These are phyloP conservation scores for Leptobrachium leishanense DNA, from an alignment of 2,113 vertebrate species.

Conservation along the genomic window DNA sequence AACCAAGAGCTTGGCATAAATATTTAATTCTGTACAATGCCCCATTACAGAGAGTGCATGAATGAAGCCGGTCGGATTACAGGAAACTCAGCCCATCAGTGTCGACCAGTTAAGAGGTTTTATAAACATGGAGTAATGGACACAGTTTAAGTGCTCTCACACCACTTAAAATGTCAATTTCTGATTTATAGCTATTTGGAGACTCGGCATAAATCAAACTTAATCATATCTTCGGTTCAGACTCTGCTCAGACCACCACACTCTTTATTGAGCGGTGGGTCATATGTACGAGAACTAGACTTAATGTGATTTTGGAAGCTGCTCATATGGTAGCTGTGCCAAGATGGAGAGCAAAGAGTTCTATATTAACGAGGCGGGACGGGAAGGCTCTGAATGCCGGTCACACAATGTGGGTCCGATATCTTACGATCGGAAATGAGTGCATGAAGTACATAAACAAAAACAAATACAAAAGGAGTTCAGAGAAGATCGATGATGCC, in stretches of 20 bases:
- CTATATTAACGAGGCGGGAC: too few species aligned
- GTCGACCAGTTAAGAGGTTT: conserved; percentile 35
- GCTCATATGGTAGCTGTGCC: neutral
- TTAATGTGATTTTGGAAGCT: neutral
- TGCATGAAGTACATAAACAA: too few species aligned
- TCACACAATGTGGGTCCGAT: too few species aligned
- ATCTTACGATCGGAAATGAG: too few species aligned
- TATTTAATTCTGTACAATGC: conserved; percentile 33
- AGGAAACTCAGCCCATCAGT: conserved; percentile 33
- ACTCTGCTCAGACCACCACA: neutral
- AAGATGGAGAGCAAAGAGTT: neutral
- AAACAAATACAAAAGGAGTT: too few species aligned
- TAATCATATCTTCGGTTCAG: conserved; percentile 13
- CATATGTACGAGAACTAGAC: neutral
- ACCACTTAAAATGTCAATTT: conserved; percentile 46
- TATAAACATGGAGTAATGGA: conserved; percentile 46
- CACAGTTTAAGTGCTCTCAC: conserved; percentile 25
- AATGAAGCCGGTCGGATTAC: conserved; percentile 40
- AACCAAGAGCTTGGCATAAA: conserved; percentile 25
- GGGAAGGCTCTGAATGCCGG: too few species aligned
- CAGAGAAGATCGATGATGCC: too few species aligned
- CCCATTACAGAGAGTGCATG: conserved; percentile 39
- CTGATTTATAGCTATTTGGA: conserved; percentile 32
- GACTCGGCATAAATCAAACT: conserved; percentile 7
- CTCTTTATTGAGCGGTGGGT: neutral